Conservation (phyloP, 2,113 vertebrate genomes). For the Gopherus evgoodei region DNA sequence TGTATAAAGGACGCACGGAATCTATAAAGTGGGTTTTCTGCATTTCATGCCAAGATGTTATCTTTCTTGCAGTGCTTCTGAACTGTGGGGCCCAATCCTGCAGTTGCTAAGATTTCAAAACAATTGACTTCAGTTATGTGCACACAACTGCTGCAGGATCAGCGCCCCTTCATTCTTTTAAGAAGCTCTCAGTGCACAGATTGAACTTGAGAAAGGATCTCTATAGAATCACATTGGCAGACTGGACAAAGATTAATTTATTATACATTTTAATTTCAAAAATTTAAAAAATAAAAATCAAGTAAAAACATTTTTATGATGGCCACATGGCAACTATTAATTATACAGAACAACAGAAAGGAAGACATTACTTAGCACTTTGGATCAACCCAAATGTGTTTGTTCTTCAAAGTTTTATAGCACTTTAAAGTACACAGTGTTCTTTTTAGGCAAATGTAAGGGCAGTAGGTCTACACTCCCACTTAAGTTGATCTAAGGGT, state of each 20-base stretch:
- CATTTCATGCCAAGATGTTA: slow-evolving; percentile 18
- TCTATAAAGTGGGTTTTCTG: slow-evolving; percentile 18
- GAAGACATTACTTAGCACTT: slow-evolving; percentile 28
- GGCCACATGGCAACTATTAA: slow-evolving; percentile 24
- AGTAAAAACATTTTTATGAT: slow-evolving; percentile 20
- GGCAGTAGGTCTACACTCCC: too few species aligned
- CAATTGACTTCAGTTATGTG: background rate
- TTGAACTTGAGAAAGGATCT: slow-evolving; percentile 15
- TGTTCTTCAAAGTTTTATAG: background rate
- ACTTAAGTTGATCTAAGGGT: too few species aligned
- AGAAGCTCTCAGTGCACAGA: background rate
- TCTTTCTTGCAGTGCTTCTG: background rate
- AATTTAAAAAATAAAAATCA: slow-evolving; percentile 8
- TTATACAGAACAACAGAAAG: background rate
- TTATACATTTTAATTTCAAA: slow-evolving; percentile 26
- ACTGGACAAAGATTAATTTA: slow-evolving; percentile 1
- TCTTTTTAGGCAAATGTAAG: background rate
- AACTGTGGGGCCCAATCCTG: background rate
- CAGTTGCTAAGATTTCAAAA: slow-evolving; percentile 29
- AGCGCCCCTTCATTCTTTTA: background rate
- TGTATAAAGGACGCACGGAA: slow-evolving; percentile 1
- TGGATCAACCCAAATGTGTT: slow-evolving; percentile 54
- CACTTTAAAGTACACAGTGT: background rate
- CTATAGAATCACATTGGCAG: background rate
- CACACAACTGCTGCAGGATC: background rate